Evolutionary conservation across 1,140 invertebrate genomes (phyloP).

Genomic region (Hycleus cichorii): DNA sequence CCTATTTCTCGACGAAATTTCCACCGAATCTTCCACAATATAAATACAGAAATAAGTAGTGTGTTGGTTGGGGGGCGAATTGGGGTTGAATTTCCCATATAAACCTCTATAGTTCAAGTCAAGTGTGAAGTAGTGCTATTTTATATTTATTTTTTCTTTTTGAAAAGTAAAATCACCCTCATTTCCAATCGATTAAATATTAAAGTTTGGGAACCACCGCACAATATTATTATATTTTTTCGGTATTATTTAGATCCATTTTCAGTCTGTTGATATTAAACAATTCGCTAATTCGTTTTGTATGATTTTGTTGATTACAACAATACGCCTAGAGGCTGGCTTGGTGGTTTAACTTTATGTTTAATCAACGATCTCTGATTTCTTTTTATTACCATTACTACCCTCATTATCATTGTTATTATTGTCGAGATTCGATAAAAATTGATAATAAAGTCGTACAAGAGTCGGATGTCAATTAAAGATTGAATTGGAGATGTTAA

Average conservation of each 20-base stretch:
- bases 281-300: not conserved
- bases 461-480: constrained; percentile 32
- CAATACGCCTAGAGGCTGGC: constrained; percentile 15
- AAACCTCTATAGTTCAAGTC: not conserved
- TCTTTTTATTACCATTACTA: too few species aligned
- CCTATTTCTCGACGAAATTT: constrained; percentile 1
- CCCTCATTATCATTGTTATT: too few species aligned
- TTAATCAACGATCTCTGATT: too few species aligned
- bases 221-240: not conserved
- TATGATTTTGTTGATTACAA: constrained; percentile 8
- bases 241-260: constrained; percentile 1
- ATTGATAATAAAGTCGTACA: constrained; percentile 22
- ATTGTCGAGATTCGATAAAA: not conserved
- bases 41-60: too few species aligned
- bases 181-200: constrained; percentile 11
- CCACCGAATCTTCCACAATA: too few species aligned
- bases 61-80: too few species aligned
- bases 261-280: constrained; percentile 9
- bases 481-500: constrained; percentile 25
- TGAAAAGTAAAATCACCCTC: constrained; percentile 6
- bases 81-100: not conserved
- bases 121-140: constrained; percentile 13
- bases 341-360: not conserved
- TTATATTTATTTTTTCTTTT: not conserved
- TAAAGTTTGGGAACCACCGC: constrained; percentile 8